Conservation (phyloP, 1,140 invertebrate genomes). For the Sarcophaga peregrina region DNA sequence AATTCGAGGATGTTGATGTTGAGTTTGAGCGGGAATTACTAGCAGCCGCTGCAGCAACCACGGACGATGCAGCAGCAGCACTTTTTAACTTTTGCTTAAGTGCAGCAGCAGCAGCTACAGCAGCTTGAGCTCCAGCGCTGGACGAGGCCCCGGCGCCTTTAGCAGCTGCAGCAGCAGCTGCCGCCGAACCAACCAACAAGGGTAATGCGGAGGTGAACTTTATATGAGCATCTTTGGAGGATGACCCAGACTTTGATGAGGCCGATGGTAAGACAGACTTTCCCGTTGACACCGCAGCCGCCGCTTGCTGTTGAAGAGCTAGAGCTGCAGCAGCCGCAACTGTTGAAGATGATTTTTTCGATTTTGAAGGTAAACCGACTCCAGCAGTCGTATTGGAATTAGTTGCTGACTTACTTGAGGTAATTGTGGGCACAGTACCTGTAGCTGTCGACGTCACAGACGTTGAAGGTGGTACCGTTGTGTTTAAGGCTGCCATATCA, state of each 20-base stretch:
- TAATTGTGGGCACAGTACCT: slow-evolving; percentile 38
- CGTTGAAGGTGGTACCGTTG: background rate
- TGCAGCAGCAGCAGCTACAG: slow-evolving; percentile 54
- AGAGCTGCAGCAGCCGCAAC: slow-evolving; percentile 38
- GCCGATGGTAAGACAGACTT: slow-evolving; percentile 42
- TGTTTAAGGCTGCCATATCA: slow-evolving; percentile 32
- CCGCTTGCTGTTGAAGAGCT: slow-evolving; percentile 39
- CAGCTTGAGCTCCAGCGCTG: slow-evolving; percentile 45
- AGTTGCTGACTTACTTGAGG: slow-evolving; percentile 39
- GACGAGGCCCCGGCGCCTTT: slow-evolving; percentile 49
- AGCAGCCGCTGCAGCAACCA: slow-evolving; percentile 41
- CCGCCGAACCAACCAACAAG: slow-evolving; percentile 51
- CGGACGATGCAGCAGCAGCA: slow-evolving; percentile 46
- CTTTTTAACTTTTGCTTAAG: slow-evolving; percentile 61
- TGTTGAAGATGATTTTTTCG: slow-evolving; percentile 33
- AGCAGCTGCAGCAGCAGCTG: slow-evolving; percentile 57
- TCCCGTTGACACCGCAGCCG: slow-evolving; percentile 45
- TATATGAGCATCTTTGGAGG: slow-evolving; percentile 40
- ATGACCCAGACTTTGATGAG: slow-evolving; percentile 34
- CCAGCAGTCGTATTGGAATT: background rate
- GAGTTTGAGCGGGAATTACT: slow-evolving; percentile 54
- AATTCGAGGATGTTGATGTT: slow-evolving; percentile 56
- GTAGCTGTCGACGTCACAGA: slow-evolving; percentile 10
- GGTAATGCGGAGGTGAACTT: slow-evolving; percentile 56
- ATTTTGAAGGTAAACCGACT: slow-evolving; percentile 27